These are phyloP conservation scores for Drosophila rufa DNA, from an alignment of 1,140 invertebrate species.

Conservation along the genomic window DNA sequence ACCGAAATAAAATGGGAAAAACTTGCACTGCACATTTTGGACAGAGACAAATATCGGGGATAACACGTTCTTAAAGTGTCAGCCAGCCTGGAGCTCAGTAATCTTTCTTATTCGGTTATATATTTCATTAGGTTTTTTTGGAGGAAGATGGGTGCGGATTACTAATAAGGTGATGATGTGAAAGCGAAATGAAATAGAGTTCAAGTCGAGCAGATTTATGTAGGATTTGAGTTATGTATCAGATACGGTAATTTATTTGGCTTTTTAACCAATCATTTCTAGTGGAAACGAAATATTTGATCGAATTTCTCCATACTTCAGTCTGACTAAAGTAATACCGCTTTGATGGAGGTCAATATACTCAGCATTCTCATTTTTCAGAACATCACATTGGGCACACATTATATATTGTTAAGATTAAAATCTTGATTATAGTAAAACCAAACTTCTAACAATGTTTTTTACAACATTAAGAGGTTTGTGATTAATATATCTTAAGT, in stretches of 20 bases:
- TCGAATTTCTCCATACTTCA: background rate
- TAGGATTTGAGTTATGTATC: conserved; percentile 12
- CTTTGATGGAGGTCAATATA: conserved; percentile 3
- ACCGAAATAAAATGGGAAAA: conserved; percentile 23
- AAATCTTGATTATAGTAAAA: conserved; percentile 2
- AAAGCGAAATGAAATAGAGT: conserved; percentile 17
- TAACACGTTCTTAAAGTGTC: conserved; percentile 37
- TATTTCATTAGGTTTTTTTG: conserved; percentile 1
- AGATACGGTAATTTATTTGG: conserved; percentile 12
- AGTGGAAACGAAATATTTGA: background rate
- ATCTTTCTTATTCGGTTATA: conserved; percentile 11
- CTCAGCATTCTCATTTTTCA: background rate
- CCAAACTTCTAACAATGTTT: conserved; percentile 2
- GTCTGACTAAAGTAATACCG: background rate
- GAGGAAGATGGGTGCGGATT: background rate
- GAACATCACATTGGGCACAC: background rate
- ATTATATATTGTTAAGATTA: conserved; percentile 2
- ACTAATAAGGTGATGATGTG: conserved; percentile 16
- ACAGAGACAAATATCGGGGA: conserved; percentile 37
- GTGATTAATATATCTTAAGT: background rate
- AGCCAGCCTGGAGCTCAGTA: background rate
- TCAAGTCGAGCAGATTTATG: conserved; percentile 2
- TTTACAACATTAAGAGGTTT: background rate
- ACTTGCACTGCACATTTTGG: conserved; percentile 34
- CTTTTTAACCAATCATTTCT: conserved; percentile 5